Base-by-base conservation (phyloP, 2,888 invertebrate species). In the Acronicta leporina region DNA sequence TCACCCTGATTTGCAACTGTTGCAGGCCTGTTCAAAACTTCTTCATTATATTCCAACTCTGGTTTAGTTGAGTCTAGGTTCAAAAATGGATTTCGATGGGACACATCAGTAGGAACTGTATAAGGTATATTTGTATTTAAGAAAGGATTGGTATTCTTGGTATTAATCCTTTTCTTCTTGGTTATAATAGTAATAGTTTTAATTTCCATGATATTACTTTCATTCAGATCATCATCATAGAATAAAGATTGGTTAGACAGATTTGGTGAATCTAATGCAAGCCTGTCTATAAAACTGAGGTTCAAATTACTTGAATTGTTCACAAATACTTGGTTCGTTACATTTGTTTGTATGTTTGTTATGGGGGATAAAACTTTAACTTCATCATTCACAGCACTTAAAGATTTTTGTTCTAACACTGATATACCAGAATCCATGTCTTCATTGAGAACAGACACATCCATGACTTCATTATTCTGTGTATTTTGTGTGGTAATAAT, bases 151-250 rank as follows among this genome's bases (percentile, higher is more conserved):
- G 95, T 95, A 63, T 81, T 92, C 59, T 80, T 90, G 47, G 85
- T 89, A 55, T 78, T 79, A 3, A 89, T 67, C 15, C 84, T 70
- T 68, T 92, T 92, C 75, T 91, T 94, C 61, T 92, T 94, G 0
- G 93, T 93, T 15, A 94, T 90, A 11, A 93, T 92, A 45, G 94
- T 94, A 2, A 95, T 94, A 1, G 94, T 94, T 87, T 95, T 95
- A 2, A 95, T 94, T 71, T 95, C 95, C 95, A 95, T 95, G 20
- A 95, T 95, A 64, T 95, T 95, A 58, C 95, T 95, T 79, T 95
- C 95, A 69, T 95, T 95, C 44, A 95, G 82, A 77, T 95, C 95
- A 73, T 95, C 95, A 58, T 95, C 95, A 2, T 92, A 82, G 63
- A 87, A 92, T 14, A 95, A 68, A 0, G 94, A 93, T 70, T 90